Conservation (phyloP, 1,140 invertebrate genomes). For the Brachionus angularis region DNA sequence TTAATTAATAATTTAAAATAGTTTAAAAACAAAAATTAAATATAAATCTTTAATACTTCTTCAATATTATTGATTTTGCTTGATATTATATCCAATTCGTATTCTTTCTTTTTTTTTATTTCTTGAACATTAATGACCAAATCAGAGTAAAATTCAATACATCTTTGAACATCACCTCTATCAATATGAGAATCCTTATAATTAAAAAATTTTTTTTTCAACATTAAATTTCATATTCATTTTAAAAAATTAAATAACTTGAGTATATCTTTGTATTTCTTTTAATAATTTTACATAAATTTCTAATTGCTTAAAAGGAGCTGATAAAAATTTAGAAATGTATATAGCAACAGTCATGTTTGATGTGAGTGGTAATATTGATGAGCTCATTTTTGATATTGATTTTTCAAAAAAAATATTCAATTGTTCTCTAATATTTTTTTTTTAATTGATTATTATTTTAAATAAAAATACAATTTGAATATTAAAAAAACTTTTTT, state of each 20-base stretch:
- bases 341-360: constrained; percentile 16
- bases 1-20: no score
- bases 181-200: constrained; percentile 82
- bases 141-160: constrained; percentile 86
- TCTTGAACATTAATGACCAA: constrained; percentile 80
- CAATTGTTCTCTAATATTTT: background rate
- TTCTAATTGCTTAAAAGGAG: constrained; percentile 40
- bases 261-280: constrained; percentile 87
- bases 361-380: background rate
- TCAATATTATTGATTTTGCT: constrained; percentile 24
- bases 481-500: no score
- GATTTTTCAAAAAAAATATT: constrained; percentile 21
- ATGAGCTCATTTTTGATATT: constrained; percentile 16
- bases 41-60: no score
- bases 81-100: constrained; percentile 35
- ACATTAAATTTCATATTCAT: constrained; percentile 17
- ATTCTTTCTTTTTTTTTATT: constrained; percentile 83
- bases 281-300: constrained; percentile 64
- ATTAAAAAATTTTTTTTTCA: constrained; percentile 26
- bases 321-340: constrained; percentile 19
- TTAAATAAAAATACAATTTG: constrained; percentile 46
- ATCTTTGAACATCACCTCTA: constrained; percentile 88
- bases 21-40: no score
- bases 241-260: no score
- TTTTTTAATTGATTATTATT: background rate